These are phyloP conservation scores for Isurus oxyrinchus DNA, from an alignment of 2,113 vertebrate genomes.

Conservation along the genomic window DNA sequence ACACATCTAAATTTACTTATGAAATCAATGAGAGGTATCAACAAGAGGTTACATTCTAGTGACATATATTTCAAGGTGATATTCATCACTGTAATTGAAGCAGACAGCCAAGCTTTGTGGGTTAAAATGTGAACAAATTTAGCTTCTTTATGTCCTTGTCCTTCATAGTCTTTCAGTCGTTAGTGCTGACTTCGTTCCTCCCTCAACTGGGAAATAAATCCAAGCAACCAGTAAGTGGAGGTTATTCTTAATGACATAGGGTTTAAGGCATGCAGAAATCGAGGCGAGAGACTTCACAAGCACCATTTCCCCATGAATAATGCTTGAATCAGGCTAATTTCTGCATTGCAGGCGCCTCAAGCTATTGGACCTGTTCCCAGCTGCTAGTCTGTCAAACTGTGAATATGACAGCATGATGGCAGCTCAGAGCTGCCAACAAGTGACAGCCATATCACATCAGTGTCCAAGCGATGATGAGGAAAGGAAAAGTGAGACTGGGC, in stretches of 20 bases:
- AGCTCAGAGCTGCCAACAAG: slow-evolving; percentile 46
- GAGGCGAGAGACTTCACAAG: slow-evolving; percentile 45
- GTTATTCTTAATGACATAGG: slow-evolving; percentile 41
- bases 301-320: slow-evolving; percentile 46
- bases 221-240: slow-evolving; percentile 39
- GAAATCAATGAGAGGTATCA: slow-evolving; percentile 16
- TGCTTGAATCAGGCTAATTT: slow-evolving; percentile 46
- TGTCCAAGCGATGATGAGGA: slow-evolving; percentile 43
- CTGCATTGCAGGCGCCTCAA: slow-evolving; percentile 40
- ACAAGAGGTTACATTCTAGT: slow-evolving; percentile 13
- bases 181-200: slow-evolving; percentile 38
- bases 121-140: slow-evolving; percentile 38
- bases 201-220: slow-evolving; percentile 36
- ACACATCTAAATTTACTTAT: slow-evolving; percentile 10
- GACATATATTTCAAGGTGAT: slow-evolving; percentile 35
- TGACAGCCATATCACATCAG: slow-evolving; percentile 44
- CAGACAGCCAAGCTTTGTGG: slow-evolving; percentile 37
- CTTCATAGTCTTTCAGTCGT: slow-evolving; percentile 39
- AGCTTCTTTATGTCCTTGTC: slow-evolving; percentile 31
- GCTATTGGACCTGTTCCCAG: slow-evolving; percentile 47
- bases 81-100: slow-evolving; percentile 37
- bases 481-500: slow-evolving; percentile 33
- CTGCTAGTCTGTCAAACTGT: slow-evolving; percentile 44
- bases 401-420: slow-evolving; percentile 46
- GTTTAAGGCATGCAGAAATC: slow-evolving; percentile 41